Evolutionary conservation across 2,797 vertebrate genomes (phyloP), one percentile per base, ranked within the genome.

Genomic region (Urosaurus nigricauda): DNA sequence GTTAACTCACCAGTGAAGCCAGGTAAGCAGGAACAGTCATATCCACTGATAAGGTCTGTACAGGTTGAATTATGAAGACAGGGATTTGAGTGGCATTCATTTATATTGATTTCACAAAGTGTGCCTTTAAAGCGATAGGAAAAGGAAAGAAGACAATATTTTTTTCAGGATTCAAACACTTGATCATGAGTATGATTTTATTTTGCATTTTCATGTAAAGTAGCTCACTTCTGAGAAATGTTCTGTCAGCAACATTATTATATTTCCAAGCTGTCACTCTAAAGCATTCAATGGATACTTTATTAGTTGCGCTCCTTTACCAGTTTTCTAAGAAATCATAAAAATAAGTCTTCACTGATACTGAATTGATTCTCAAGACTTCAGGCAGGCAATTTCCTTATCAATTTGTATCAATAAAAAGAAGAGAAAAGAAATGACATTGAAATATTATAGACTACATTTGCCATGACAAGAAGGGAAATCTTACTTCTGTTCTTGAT

Each of bases 41-140:
- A 98, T 83, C 96, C 93, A 35, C 92, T 89, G 71, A 93, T 79
- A n/a, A 97, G 92, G 89, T 98, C 97, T 88, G 95, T 40, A 92
- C 97, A 98, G 0, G 95, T 97, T 84, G 95, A 96, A 8, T 96
- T 96, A 93, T 97, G 96, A 74, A 96, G 93, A 90, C 97, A 98
- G 29, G 97, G 97, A 53, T 95, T 97, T 37, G 96, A 97, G 13
- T 94, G 85, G 90, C 97, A 98, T 93, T 98, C 97, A 79, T 98
- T 96, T 86, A 96, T 92, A 91, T 97, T 96, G 94, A 97, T 94
- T 96, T 98, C 97, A 97, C 97, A 98, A 90, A 94, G 92, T 87
- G 88, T 83, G 19, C 97, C 97, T 98, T 92, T 75, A 77, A 81
- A 90, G 87, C 80, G 0, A 87, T 2, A 68, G 32, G 24, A 37